A percentile compares a stretch with the other conserved stretches of the same genome.
Evolutionary conservation across 2,797 vertebrate genomes (phyloP).

Genomic region (Botia almorhae): DNA sequence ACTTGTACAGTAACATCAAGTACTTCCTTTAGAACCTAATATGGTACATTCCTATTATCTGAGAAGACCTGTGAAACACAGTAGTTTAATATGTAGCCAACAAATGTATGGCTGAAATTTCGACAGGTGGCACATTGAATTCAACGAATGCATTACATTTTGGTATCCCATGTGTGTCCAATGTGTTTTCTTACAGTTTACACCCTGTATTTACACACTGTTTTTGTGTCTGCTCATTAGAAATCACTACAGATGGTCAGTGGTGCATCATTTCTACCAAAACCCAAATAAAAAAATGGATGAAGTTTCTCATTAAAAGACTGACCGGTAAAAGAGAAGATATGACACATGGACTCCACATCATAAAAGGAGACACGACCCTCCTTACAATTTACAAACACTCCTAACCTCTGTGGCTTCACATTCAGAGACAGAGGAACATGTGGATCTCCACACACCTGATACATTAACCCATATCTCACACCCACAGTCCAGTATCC

Average conservation of each 20-base stretch:
- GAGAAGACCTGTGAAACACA: too few relatives aligned
- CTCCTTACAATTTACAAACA: conserved; percentile 58
- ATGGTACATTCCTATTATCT: too few relatives aligned
- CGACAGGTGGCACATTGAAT: too few relatives aligned
- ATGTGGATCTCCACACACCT: not conserved
- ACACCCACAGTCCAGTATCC: conserved; percentile 43
- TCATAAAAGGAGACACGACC: conserved; percentile 57
- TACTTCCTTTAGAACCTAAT: too few relatives aligned
- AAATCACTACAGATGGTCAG: conserved; percentile 26
- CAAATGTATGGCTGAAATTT: too few relatives aligned
- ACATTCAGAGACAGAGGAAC: conserved; percentile 17
- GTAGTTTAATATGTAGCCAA: too few relatives aligned
- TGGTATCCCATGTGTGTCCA: too few relatives aligned
- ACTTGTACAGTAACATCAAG: too few relatives aligned
- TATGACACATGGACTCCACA: conserved; percentile 43
- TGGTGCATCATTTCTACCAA: not conserved
- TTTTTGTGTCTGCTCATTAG: not conserved
- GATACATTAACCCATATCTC: not conserved
- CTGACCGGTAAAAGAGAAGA: conserved; percentile 45
- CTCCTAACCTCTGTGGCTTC: conserved; percentile 50
- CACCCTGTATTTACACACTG: too few relatives aligned
- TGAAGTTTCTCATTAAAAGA: conserved; percentile 41
- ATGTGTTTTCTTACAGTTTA: too few relatives aligned
- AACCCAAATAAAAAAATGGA: conserved; percentile 26
- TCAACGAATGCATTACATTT: too few relatives aligned